Evolutionary conservation across 2,888 invertebrate genomes (phyloP), one percentile per base, ranked within the genome.

Genomic region (Lasioglossum oenotherae): DNA sequence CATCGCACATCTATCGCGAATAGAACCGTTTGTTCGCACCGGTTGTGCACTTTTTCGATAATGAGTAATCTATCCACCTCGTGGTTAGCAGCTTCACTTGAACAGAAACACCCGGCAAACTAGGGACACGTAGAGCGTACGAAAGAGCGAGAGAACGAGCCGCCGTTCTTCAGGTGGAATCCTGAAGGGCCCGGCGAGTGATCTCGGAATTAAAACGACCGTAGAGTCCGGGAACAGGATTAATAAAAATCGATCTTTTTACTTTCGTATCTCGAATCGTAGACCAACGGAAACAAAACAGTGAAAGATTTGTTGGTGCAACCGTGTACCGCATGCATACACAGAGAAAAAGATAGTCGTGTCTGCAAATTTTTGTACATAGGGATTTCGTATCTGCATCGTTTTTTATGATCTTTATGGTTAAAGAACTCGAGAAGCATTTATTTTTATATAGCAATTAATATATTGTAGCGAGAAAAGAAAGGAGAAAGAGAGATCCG

Each of bases 371-470:
- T 84, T 85, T 79, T 90, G 46, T 71, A 87, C 83, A 83, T 79
- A 76, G 46, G 78, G 60, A 74, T 86, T 85, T 90, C 88, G 85
- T 89, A 91, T 86, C 76, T 74, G 81, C 75, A 72, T 88, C 81
- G 69, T 90, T 93, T 92, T 92, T 90, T 92, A 92, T 89, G 84
- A 89, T 92, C 92, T 84, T 71, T 91, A 90, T 91, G 90, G 92
- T 93, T 91, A 88, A 92, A 64, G 87, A 85, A 80, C 82, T 91
- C 88, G 90, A 89, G 92, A 91, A 92, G 88, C 88, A 91, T 93
- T 94, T 94, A 94, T 94, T 94, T 94, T 94, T 94, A 85, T 94
- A 94, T 88, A 90, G 87, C 89, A 78, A 87, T 86, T 86, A 74
- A 85, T 74, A 84, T 74, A 79, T 86, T 76, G 81, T 81, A 90